A percentile compares a stretch with the other conserved stretches of the same genome.
Evolutionary conservation across 2,113 vertebrate species (phyloP).

Genomic region (Dinomys branickii): DNA sequence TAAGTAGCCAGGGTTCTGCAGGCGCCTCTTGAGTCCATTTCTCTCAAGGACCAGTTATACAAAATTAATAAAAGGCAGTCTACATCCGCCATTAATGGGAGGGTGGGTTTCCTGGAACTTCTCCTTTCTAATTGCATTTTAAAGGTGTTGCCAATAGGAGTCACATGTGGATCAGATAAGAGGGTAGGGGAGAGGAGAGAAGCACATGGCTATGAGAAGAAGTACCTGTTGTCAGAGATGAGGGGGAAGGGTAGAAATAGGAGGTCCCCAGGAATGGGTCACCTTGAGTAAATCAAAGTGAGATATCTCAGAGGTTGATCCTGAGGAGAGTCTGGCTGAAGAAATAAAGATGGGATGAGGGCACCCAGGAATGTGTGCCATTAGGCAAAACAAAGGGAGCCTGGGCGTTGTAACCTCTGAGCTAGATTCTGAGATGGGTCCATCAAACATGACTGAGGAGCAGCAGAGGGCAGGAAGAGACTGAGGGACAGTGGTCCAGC

Average conservation of each 20-base stretch:
- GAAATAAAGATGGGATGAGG: neutral
- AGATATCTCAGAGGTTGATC: neutral
- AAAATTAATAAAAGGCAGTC: neutral
- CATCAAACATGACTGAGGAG: neutral
- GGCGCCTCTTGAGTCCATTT: neutral
- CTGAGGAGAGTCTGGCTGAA: neutral
- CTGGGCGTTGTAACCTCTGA: neutral
- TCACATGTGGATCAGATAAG: neutral
- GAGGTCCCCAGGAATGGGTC: too few species aligned
- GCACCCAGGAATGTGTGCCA: fast-evolving
- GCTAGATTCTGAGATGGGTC: neutral
- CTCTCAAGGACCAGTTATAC: neutral
- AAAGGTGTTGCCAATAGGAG: neutral
- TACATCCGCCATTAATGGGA: neutral
- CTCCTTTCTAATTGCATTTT: neutral
- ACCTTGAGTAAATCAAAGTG: neutral
- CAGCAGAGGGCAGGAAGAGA: neutral
- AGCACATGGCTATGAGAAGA: neutral
- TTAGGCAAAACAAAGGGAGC: neutral
- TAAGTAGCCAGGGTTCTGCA: neutral
- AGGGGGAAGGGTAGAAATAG: fast-evolving
- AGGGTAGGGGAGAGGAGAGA: neutral
- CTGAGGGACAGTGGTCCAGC: fast-evolving
- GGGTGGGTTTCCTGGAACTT: neutral
- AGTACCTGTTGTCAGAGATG: neutral